phyloP scores from a whole-genome alignment of 2,888 invertebrate species.

The Polydrusus pterygomalis region DNA sequence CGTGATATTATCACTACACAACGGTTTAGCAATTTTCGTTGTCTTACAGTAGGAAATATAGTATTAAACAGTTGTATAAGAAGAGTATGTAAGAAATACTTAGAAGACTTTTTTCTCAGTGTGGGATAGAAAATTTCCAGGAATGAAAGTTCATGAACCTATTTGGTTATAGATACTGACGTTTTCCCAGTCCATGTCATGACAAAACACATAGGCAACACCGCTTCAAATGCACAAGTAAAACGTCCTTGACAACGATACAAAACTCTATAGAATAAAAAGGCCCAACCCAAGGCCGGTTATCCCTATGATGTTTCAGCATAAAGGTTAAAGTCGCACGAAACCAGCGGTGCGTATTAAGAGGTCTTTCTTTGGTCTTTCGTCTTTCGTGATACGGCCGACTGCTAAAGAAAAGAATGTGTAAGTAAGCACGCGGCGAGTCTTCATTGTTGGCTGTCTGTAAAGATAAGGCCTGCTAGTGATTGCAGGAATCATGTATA shows the following conservation, averaged over 20 bases:
- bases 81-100: too few species aligned
- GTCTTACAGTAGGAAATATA: too few species aligned
- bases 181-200: too few species aligned
- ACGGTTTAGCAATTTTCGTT: too few species aligned
- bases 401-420: constrained; percentile 54
- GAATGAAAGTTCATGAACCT: too few species aligned
- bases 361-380: constrained; percentile 53
- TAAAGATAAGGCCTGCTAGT: constrained; percentile 47
- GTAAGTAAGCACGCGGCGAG: constrained; percentile 46
- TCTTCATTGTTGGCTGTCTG: constrained; percentile 42
- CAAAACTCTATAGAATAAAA: constrained; percentile 50
- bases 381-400: constrained; percentile 51
- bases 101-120: too few species aligned
- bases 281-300: constrained; percentile 39
- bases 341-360: constrained; percentile 48
- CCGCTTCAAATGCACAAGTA: constrained; percentile 24
- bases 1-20: too few species aligned
- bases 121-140: not conserved
- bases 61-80: too few species aligned
- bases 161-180: not conserved
- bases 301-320: constrained; percentile 16
- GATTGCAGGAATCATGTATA: constrained; percentile 40
- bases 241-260: constrained; percentile 52
- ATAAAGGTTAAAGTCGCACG: constrained; percentile 41
- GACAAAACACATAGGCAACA: constrained; percentile 21